These are phyloP conservation scores for Pogonocherus hispidulus DNA, from an alignment of 2,888 invertebrate genomes.

Conservation along the genomic window DNA sequence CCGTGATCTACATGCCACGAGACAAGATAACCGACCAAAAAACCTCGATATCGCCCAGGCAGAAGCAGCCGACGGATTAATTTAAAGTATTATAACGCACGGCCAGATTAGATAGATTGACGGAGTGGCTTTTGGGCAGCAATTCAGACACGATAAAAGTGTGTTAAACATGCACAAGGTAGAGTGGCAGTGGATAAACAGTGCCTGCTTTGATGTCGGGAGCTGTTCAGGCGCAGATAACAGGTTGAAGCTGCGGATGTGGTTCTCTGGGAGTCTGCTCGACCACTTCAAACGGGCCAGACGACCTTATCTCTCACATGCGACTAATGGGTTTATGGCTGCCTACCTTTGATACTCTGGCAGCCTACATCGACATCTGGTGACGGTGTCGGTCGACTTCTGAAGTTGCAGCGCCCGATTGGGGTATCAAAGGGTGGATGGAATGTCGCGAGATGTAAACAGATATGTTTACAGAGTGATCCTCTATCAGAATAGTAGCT, in stretches of 20 bases:
- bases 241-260: conserved; percentile 60
- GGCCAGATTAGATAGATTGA: conserved; percentile 17
- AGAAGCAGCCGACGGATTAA: conserved; percentile 15
- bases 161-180: conserved; percentile 44
- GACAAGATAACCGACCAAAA: neutral
- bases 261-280: conserved; percentile 52
- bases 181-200: conserved; percentile 40
- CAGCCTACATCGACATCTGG: conserved; percentile 34
- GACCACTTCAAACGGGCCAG: conserved; percentile 54
- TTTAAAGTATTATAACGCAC: conserved; percentile 7
- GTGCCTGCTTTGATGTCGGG: conserved; percentile 45
- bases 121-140: conserved; percentile 5
- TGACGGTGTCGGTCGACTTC: neutral
- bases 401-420: neutral
- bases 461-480: no score
- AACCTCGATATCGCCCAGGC: neutral
- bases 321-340: conserved; percentile 20
- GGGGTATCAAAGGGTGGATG: neutral
- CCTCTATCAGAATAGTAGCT: no score
- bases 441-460: no score
- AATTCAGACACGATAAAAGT: conserved; percentile 15
- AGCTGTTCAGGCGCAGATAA: conserved; percentile 57
- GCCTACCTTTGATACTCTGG: conserved; percentile 44
- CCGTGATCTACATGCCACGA: neutral
- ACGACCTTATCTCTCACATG: conserved; percentile 46